Base-by-base conservation (phyloP, 2,888 invertebrate genomes). In the Drosophila sordidula region DNA sequence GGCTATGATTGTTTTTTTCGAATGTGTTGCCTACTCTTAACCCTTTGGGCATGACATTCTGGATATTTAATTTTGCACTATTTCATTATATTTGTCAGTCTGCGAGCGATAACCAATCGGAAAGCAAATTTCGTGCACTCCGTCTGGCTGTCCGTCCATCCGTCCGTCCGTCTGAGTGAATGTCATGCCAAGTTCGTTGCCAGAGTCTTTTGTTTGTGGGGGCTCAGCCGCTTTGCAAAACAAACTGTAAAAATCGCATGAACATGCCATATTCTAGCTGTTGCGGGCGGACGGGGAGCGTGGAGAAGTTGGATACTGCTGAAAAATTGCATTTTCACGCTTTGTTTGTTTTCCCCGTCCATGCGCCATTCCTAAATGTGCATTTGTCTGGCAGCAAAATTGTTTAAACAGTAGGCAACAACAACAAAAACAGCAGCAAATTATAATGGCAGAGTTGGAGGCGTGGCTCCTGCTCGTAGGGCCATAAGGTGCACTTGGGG, bases 251-350 rank as follows among this genome's bases (percentile, higher is more conserved):
- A 85, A 87, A 75, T 79, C 74, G 88, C 77, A 68, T 78, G 80
- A 80, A 73, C 80, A 68, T 76, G 80, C 66, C 59, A 80, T 65
- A 68, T 80, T 80, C 81, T 84, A 72, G 73, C 59, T 52, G 54
- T 26, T 45, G 50, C 12, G 16, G 6, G 12, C 12, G 9, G 38
- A 12, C n/a, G 16, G 38, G 14, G 14, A 26, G 8, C 18, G 44
- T 14, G 11, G 34, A 16, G 34, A 39, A 41, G 14, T 39, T 57
- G 50, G 42, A 12, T 59, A 54, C 45, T 42, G 54, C 47, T 69
- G 65, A 77, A 84, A 89, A 90, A 89, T 80, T 86, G 86, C 84
- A 89, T 89, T 91, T 90, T 90, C 90, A 90, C 90, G 91, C 83
- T 90, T 90, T 90, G 82, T 56, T 79, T 76, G 80, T 18, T 72